Percentiles rank a stretch among this genome's conserved stretches.
Evolutionary conservation across 2,888 invertebrate species (phyloP).

Genomic region (Leucophora obtusa): DNA sequence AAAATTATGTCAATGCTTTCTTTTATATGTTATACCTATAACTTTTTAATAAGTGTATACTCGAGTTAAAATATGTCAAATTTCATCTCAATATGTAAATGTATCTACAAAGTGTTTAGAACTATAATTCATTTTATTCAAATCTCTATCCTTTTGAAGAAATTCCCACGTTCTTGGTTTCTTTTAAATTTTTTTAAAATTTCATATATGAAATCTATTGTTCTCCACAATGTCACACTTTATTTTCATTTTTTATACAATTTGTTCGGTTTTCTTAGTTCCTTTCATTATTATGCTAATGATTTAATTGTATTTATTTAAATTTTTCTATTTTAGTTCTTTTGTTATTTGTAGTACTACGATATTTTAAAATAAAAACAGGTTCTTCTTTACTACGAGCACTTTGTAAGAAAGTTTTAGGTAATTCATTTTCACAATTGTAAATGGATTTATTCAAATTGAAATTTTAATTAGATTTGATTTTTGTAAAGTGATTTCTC

Average conservation of each 20-base stretch:
- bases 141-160: slow-evolving; percentile 10
- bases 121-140: slow-evolving; percentile 41
- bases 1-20: slow-evolving; percentile 48
- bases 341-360: not conserved
- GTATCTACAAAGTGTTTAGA: not conserved
- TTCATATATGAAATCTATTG: slow-evolving; percentile 5
- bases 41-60: not conserved
- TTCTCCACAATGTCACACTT: not conserved
- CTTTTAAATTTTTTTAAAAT: not conserved
- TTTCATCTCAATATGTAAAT: not conserved
- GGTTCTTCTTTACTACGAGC: not conserved
- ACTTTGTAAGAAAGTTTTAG: not conserved
- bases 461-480: slow-evolving; percentile 57
- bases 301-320: slow-evolving; percentile 6
- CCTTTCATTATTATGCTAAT: slow-evolving; percentile 5
- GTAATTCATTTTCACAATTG: not conserved
- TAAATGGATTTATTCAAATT: not conserved
- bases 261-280: not conserved
- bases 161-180: slow-evolving; percentile 56
- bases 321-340: not conserved
- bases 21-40: slow-evolving; percentile 2
- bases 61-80: not conserved
- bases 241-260: not conserved
- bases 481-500: slow-evolving; percentile 50
- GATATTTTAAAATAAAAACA: not conserved